phyloP scores from a whole-genome alignment of 2,797 vertebrate species.

The Siniperca undulata region DNA sequence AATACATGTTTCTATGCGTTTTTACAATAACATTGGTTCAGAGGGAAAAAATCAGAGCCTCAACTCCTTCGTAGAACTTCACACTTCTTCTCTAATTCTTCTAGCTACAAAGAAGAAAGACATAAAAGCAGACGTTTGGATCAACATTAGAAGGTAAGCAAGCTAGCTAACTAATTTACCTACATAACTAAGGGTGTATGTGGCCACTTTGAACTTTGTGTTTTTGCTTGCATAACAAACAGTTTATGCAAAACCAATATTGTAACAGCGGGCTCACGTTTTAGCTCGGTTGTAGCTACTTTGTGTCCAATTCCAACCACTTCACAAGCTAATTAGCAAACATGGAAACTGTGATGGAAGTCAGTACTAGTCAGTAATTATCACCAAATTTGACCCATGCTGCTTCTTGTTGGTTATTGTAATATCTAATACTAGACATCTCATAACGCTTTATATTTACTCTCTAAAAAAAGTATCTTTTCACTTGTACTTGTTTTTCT shows the following conservation, averaged over 20 bases:
- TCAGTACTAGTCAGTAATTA: not conserved
- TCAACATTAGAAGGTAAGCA: not conserved
- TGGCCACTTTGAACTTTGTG: not conserved
- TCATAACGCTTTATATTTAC: not conserved
- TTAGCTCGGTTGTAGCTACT: not conserved
- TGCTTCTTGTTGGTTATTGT: not conserved
- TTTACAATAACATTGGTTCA: not conserved
- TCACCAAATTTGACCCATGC: not conserved
- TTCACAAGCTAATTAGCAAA: not conserved
- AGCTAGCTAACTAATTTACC: not conserved
- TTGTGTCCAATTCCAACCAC: not conserved
- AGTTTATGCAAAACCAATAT: not conserved
- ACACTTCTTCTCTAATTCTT: not conserved
- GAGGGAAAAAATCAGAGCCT: not conserved
- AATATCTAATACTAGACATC: not conserved
- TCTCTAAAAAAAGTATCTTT: not conserved
- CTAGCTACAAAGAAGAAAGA: not conserved
- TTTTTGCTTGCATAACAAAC: not conserved
- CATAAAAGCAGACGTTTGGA: not conserved
- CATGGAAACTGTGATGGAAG: not conserved
- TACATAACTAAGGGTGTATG: no score
- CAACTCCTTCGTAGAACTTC: no score
- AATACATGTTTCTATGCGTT: not conserved
- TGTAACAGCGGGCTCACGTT: not conserved
- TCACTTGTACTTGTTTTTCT: not conserved